A percentile compares a stretch with the other conserved stretches of the same genome.
phyloP scores from a whole-genome alignment of 2,113 vertebrate genomes.

The Argyrosomus japonicus region DNA sequence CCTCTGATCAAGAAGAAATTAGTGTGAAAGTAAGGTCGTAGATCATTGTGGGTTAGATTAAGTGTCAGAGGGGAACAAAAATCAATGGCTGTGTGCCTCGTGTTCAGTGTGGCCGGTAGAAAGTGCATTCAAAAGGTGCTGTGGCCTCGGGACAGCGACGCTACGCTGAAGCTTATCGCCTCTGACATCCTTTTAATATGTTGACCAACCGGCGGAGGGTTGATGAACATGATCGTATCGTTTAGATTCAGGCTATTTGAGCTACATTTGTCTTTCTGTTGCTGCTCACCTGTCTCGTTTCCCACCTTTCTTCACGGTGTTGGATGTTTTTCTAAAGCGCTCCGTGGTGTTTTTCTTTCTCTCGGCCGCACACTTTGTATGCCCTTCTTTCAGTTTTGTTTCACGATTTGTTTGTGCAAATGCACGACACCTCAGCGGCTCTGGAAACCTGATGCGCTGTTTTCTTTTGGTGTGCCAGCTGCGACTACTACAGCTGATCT shows the following conservation, averaged over 20 bases:
- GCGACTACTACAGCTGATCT: constrained; percentile 43
- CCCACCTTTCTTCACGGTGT: accelerated
- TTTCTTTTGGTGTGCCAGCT: constrained; percentile 45
- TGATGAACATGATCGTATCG: constrained; percentile 26
- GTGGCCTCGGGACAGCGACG: constrained; percentile 70
- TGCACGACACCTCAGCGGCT: constrained; percentile 25
- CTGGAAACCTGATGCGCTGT: constrained; percentile 65
- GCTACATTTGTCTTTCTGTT: constrained; percentile 17
- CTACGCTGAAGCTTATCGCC: constrained; percentile 60
- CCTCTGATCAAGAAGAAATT: constrained; percentile 88
- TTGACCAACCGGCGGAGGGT: neutral
- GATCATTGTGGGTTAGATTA: constrained; percentile 86
- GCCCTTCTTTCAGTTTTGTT: constrained; percentile 36
- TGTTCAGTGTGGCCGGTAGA: constrained; percentile 64
- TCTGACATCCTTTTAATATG: constrained; percentile 62
- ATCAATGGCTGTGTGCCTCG: constrained; percentile 79
- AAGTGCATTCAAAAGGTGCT: constrained; percentile 65
- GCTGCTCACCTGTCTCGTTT: neutral
- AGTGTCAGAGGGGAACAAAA: constrained; percentile 79
- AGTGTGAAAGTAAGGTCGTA: constrained; percentile 88
- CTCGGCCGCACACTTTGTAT: constrained; percentile 39
- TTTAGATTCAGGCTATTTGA: constrained; percentile 37
- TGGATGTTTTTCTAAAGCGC: neutral
- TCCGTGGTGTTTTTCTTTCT: constrained; percentile 13
- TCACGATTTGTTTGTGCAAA: constrained; percentile 73